A percentile compares a stretch with the other conserved stretches of the same genome.
Evolutionary conservation across 2,888 invertebrate species (phyloP).

Genomic region (Thymelicus lineola): DNA sequence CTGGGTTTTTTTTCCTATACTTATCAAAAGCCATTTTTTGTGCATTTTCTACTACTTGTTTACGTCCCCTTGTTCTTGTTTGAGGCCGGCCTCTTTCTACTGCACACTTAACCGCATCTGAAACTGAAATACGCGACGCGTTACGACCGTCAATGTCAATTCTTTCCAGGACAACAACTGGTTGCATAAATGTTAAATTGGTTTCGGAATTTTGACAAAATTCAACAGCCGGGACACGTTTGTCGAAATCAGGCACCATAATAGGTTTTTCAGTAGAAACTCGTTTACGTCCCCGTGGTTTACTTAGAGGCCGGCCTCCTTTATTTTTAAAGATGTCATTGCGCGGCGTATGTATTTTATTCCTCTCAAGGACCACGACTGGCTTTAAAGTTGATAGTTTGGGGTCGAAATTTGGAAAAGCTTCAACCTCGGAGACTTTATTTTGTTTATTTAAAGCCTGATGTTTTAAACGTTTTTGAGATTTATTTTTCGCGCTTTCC

Average conservation of each 20-base stretch:
- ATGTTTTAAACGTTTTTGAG: too few species aligned
- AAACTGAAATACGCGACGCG: background rate
- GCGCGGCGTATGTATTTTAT: background rate
- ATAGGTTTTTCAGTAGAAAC: background rate
- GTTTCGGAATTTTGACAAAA: background rate
- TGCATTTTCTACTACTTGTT: too few species aligned
- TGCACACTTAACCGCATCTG: background rate
- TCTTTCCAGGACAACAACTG: background rate
- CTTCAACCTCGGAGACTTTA: background rate
- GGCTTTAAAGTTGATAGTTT: background rate
- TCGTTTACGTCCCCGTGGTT: background rate
- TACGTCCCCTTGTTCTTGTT: too few species aligned
- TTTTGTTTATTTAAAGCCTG: background rate
- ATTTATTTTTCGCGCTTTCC: too few species aligned
- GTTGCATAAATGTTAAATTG: background rate
- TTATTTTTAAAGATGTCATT: background rate
- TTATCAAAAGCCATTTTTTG: too few species aligned
- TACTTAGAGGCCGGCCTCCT: background rate
- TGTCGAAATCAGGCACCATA: background rate
- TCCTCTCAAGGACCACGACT: background rate
- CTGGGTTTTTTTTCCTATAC: too few species aligned
- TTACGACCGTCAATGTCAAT: background rate
- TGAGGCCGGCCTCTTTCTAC: too few species aligned
- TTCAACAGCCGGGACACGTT: background rate
- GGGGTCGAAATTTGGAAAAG: background rate